Percentiles rank a stretch among this genome's conserved stretches.
Evolutionary conservation across 2,797 vertebrate genomes (phyloP).

Genomic region (Malacoraja senta): DNA sequence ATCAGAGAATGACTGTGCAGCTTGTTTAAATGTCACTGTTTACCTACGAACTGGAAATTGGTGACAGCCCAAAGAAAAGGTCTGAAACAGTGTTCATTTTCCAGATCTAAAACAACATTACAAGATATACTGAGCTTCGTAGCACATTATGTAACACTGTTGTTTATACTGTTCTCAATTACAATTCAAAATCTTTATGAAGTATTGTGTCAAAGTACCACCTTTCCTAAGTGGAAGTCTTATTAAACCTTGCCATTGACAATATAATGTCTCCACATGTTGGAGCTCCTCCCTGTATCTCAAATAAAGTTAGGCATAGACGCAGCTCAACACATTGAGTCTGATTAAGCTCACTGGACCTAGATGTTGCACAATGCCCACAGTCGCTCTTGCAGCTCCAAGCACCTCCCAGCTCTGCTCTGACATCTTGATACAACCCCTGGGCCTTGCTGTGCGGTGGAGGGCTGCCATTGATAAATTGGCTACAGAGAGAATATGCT

Average conservation of each 20-base stretch:
- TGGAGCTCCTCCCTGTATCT: background rate
- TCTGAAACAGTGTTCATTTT: background rate
- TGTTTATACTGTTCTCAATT: background rate
- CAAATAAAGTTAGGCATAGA: background rate
- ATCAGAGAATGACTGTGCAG: background rate
- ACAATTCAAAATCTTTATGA: background rate
- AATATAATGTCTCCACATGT: background rate
- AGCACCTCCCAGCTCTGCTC: no score
- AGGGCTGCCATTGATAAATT: no score
- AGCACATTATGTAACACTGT: background rate
- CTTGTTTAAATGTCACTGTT: background rate
- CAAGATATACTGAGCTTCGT: background rate
- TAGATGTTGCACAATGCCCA: no score
- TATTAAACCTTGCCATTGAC: background rate
- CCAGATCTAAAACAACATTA: background rate
- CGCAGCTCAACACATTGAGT: background rate
- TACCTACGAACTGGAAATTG: background rate
- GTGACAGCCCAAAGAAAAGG: background rate
- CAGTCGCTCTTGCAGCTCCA: no score
- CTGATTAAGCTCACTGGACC: no score
- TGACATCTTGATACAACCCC: no score
- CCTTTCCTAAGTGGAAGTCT: background rate
- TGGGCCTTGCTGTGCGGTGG: no score
- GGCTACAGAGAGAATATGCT: no score
- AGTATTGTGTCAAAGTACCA: background rate